Base-by-base conservation (phyloP, 1,140 invertebrate species). In the Drosophila murphyi region DNA sequence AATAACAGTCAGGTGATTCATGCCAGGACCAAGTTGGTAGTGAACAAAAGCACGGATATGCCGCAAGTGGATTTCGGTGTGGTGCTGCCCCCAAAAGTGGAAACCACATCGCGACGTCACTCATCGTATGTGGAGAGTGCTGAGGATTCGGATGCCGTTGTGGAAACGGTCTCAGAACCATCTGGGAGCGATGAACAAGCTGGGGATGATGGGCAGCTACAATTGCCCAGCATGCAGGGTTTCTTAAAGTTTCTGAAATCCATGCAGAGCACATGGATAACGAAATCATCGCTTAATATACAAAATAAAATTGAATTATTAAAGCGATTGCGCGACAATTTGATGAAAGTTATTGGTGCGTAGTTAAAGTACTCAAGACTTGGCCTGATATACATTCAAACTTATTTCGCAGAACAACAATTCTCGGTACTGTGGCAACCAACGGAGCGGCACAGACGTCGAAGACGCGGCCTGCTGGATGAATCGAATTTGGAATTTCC, bases 401-500 rank as follows among this genome's bases (percentile, higher is more conserved):
- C 39, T 37, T 28, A 28, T 32, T 41, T 59, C 10, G 41, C 50
- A 92, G 91, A 92, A 60, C 55, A 92, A 68, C 78, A 86, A 32
- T 86, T 92, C 20, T 67, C 72, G 6, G 68, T 63, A 59, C 64
- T 93, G 43, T 91, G 87, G 88, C 76, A 76, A 50, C 81, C 80
- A 79, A 70, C 81, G 41, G 83, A 89, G 52, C 61, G 68, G 54
- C 70, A 86, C 77, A 71, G 72, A 68, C 75, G 90, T 5, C 63
- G 65, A 5, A 72, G 88, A 76, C 73, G 80, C 74, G 80, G 86
- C 62, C 47, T 78, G 87, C 68, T 87, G 87, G 80, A 92, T 29
- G 94, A 95, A 7, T 93, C 94, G 0, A 93, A 94, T 63, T 93
- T 96, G 59, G 95, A 95, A 65, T 96, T 97, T 89, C 96, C 96